Evolutionary conservation across 2,797 vertebrate species (phyloP), one percentile per base, ranked within the genome.

Genomic region (Hypotaenidia okinawae): DNA sequence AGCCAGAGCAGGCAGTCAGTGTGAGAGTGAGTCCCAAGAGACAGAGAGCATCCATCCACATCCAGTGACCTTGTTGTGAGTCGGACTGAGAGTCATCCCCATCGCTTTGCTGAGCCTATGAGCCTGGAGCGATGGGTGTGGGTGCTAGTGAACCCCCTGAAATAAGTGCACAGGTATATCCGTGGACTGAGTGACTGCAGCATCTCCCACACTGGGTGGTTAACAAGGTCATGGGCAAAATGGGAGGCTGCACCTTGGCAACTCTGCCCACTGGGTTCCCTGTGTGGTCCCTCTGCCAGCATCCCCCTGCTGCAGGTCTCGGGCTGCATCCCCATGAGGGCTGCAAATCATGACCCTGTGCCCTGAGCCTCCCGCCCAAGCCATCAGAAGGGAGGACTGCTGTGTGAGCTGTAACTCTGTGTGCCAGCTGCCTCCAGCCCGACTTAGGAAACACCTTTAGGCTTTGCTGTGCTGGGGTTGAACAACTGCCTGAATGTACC

Each of bases 301-400:
- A 30, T 35, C n/a, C 7, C 43, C 55, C 47, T 21, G 63, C 58
- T 64, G 28, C 3, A 6, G 16, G 16, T 49, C 30, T 59, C 10
- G 3, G 69, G 41, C 41, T 43, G 41, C 41, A 43, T 43, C 41
- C 41, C 41, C 39, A 39, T 39, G 3, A 55, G 39, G 68, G 89
- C 68, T 18, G 47, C 0, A 0, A 10, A 11, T 35, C 45, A 7
- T 0, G 2, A 27, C 16, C 15, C 41, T 41, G 41, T 23, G 15
- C 12, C 23, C 39, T 61, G 21, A 2, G 21, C 27, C 19, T 55
- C 33, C 35, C 28, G 30, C 18, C 54, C 22, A n/a, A 33, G 11
- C 39, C 24, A 4, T 24, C 4, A 28, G 39, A 47, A 62, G 49
- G 25, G 16, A 49, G 11, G 22, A 32, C 25, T 54, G 27, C 57